These are phyloP conservation scores for Pollenia angustigena DNA, from an alignment of 2,888 invertebrate species.

Conservation along the genomic window DNA sequence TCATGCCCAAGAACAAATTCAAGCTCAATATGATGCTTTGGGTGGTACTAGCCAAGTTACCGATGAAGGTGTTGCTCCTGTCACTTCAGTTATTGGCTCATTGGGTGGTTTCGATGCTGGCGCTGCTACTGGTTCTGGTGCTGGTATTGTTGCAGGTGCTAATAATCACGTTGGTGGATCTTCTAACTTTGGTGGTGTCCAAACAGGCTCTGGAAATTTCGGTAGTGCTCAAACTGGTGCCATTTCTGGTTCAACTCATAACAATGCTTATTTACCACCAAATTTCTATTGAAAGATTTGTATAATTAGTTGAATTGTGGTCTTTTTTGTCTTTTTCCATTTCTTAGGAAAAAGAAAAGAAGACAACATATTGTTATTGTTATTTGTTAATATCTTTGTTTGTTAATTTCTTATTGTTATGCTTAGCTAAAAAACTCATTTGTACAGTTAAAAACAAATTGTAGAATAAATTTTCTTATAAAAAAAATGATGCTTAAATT, in stretches of 20 bases:
- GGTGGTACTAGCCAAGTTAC: slow-evolving; percentile 83
- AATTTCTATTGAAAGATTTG: slow-evolving; percentile 77
- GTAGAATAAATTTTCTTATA: not conserved
- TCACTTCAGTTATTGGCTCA: slow-evolving; percentile 83
- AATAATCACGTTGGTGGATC: slow-evolving; percentile 41
- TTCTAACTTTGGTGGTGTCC: slow-evolving; percentile 20
- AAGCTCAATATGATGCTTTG: slow-evolving; percentile 83
- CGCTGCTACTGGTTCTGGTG: slow-evolving; percentile 68
- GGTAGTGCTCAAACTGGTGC: slow-evolving; percentile 15
- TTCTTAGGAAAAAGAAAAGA: slow-evolving; percentile 2
- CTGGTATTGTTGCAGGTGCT: slow-evolving; percentile 59
- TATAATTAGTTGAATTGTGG: slow-evolving; percentile 61
- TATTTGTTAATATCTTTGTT: slow-evolving; percentile 49
- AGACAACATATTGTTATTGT: slow-evolving; percentile 56
- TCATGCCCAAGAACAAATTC: slow-evolving; percentile 83
- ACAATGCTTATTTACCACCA: slow-evolving; percentile 82
- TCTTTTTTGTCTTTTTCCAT: slow-evolving; percentile 8
- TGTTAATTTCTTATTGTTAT: slow-evolving; percentile 35
- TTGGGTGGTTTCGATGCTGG: slow-evolving; percentile 76
- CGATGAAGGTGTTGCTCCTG: slow-evolving; percentile 83
- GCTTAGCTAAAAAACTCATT: slow-evolving; percentile 22
- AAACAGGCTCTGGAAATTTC: slow-evolving; percentile 24
- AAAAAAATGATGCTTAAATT: not conserved
- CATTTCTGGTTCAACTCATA: slow-evolving; percentile 42
- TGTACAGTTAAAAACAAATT: slow-evolving; percentile 48